phyloP scores from a whole-genome alignment of 64 coral and sea anemone genomes.

The Porites australiensis region DNA sequence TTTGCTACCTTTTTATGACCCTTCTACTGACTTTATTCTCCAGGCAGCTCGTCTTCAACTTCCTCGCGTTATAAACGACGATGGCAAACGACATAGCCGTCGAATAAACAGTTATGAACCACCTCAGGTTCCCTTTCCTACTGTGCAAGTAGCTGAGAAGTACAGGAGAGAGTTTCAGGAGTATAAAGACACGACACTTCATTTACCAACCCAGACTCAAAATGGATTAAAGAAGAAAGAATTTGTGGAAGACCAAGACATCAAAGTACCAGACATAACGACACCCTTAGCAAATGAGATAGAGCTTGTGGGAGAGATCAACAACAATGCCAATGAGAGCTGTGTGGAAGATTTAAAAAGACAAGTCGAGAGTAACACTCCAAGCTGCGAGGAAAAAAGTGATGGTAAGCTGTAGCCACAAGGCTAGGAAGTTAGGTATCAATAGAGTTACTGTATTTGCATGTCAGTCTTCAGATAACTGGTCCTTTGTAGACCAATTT shows the following conservation, averaged over 20 bases:
- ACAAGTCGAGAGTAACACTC: not conserved
- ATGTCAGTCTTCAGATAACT: no score
- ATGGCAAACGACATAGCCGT: not conserved
- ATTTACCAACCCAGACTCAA: not conserved
- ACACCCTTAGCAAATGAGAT: not conserved
- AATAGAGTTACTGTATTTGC: no score
- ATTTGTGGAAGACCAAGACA: not conserved
- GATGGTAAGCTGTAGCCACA: not conserved
- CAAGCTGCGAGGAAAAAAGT: not conserved
- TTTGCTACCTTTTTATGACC: no score
- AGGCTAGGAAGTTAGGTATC: no score
- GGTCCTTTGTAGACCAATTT: no score
- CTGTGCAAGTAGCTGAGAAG: constrained; percentile 69
- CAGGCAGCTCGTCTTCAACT: constrained; percentile 52
- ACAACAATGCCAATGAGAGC: no score
- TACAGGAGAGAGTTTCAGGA: constrained; percentile 60
- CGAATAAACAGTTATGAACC: not conserved
- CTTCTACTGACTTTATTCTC: no score
- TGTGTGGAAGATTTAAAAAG: not conserved
- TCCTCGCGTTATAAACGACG: constrained; percentile 46
- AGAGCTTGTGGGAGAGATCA: not conserved
- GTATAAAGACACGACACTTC: not conserved
- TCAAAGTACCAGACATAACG: not conserved
- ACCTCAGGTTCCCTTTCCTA: not conserved
- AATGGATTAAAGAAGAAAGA: not conserved